phyloP scores from a whole-genome alignment of 2,113 vertebrate species.

The Laterallus jamaicensis region DNA sequence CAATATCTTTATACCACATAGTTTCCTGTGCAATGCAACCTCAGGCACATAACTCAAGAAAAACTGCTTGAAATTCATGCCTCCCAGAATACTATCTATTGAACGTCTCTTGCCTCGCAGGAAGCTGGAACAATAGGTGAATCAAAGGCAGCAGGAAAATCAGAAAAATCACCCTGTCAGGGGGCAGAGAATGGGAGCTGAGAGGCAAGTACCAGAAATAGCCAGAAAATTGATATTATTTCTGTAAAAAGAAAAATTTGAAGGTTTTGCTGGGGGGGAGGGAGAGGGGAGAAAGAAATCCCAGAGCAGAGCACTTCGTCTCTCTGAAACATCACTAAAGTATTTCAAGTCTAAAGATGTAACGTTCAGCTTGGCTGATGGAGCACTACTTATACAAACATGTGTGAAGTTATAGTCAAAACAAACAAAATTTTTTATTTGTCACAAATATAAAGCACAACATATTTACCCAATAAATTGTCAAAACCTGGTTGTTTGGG shows the following conservation, averaged over 20 bases:
- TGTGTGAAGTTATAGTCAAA: not conserved
- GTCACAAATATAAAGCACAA: not conserved
- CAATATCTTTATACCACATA: not conserved
- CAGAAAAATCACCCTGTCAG: slow-evolving; percentile 29
- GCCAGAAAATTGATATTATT: slow-evolving; percentile 16
- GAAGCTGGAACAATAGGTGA: slow-evolving; percentile 58
- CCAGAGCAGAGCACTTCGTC: not conserved
- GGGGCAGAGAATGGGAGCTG: slow-evolving; percentile 15
- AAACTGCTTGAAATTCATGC: slow-evolving; percentile 53
- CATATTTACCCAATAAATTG: not conserved
- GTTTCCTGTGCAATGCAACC: not conserved
- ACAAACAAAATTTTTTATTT: not conserved
- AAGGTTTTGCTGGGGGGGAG: not conserved
- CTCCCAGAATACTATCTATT: slow-evolving; percentile 12
- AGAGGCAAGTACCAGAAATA: slow-evolving; percentile 28
- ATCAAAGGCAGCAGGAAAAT: slow-evolving; percentile 41
- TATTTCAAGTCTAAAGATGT: not conserved
- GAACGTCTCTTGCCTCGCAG: slow-evolving; percentile 19
- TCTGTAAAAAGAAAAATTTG: not conserved
- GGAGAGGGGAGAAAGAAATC: not conserved
- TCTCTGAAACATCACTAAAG: not conserved
- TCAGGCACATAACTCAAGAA: slow-evolving; percentile 21
- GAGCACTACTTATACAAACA: not conserved
- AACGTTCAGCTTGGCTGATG: too few species aligned
- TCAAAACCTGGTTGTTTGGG: not conserved